A percentile compares a stretch with the other conserved stretches of the same genome.
phyloP scores from a whole-genome alignment of 2,797 vertebrate genomes.

The Galagoides demidoff region DNA sequence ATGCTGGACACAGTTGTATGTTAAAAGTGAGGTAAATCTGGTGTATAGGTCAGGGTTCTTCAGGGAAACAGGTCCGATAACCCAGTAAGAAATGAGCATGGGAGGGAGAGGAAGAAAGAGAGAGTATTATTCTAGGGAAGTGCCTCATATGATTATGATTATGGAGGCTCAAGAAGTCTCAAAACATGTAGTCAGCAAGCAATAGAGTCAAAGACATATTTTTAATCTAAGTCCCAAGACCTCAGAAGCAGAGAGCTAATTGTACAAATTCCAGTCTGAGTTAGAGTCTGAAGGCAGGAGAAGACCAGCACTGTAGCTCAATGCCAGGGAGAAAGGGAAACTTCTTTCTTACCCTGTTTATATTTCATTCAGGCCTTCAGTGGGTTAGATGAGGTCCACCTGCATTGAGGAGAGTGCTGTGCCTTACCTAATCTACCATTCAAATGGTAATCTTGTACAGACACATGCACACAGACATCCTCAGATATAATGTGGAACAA shows the following conservation, averaged over 20 bases:
- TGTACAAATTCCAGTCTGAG: not conserved
- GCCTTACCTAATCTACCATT: not conserved
- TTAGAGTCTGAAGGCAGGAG: not conserved
- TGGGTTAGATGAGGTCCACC: not conserved
- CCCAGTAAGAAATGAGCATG: not conserved
- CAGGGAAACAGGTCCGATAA: not conserved
- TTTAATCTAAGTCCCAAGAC: not conserved
- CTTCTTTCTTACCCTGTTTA: not conserved
- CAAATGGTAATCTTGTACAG: not conserved
- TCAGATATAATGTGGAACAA: not conserved
- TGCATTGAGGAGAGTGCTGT: too few species aligned
- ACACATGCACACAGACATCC: not conserved
- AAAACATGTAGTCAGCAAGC: not conserved
- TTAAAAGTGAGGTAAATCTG: not conserved
- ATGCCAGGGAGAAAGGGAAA: not conserved
- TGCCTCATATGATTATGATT: not conserved
- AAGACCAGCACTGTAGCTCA: not conserved
- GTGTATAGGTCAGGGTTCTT: not conserved
- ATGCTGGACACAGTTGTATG: not conserved
- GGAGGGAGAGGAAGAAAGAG: not conserved
- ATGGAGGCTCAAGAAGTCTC: not conserved
- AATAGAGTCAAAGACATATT: not conserved
- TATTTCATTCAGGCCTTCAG: not conserved
- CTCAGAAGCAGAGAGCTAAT: not conserved
- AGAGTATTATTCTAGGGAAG: not conserved